phyloP scores from a whole-genome alignment of 2,113 vertebrate genomes.

The Ictalurus punctatus region DNA sequence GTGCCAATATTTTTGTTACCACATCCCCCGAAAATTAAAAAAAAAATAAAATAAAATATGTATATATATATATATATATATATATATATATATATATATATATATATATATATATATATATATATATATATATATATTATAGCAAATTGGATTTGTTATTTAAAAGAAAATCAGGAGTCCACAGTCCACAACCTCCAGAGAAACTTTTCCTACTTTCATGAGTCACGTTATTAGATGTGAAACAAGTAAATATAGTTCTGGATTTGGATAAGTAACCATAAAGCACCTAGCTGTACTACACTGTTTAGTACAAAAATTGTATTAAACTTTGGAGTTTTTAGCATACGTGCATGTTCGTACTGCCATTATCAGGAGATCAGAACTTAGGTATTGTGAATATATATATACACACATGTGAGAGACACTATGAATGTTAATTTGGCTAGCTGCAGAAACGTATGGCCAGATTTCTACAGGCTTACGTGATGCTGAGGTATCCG shows the following conservation, averaged over 20 bases:
- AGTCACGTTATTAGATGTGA: neutral
- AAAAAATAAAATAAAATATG: too few relatives aligned
- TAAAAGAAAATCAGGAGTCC: neutral
- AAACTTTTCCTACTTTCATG: neutral
- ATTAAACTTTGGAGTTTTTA: neutral
- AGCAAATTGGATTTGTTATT: neutral
- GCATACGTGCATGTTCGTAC: neutral
- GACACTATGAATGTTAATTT: conserved; percentile 6
- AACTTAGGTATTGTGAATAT: neutral
- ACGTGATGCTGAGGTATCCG: conserved; percentile 37
- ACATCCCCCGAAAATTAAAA: too few relatives aligned
- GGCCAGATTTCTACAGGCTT: conserved; percentile 26
- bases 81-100: too few relatives aligned
- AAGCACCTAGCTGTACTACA: neutral
- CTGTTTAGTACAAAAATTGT: too few relatives aligned
- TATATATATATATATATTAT: too few relatives aligned
- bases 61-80: too few relatives aligned
- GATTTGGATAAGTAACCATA: neutral
- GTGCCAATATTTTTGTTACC: too few relatives aligned
- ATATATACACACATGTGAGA: neutral
- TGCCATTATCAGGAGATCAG: neutral
- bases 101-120: too few relatives aligned
- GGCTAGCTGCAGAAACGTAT: neutral
- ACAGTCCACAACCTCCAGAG: neutral
- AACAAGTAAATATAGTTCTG: too few relatives aligned